Base-by-base conservation (phyloP, 1,140 invertebrate genomes). In the Epicauta chinensis region DNA sequence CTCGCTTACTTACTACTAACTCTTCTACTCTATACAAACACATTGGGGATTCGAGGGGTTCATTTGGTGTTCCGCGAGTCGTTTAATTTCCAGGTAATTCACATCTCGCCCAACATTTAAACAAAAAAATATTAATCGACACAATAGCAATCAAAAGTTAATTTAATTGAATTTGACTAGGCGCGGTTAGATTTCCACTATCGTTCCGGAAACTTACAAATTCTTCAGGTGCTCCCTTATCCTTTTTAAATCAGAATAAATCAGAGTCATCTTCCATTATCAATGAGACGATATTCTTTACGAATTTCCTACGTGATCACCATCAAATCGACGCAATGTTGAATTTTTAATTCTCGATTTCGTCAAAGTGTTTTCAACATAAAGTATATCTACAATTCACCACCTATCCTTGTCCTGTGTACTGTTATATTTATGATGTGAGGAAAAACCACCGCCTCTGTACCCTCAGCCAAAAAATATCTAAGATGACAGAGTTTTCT, bases 1-100 rank as follows among this genome's bases (percentile, higher is more conserved):
- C 51, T 49, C 44, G 23, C 23, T 40, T 44, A 43, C 50, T 42
- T 44, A 43, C 50, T 42, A 43, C 48, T 44, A 39, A 36, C 36
- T 31, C 37, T 42, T 42, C 23, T 13, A 17, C 49, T 50, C 36
- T 17, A 31, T 45, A 46, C 23, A 23, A 23, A 23, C 23, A 23
- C 23, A 23, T 41, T 31, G 43, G 15, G 47, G 31, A 39, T 46
- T 54, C 52, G 38, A 34, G 15, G 47, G 31, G 49, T 46, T 54
- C 52, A 44, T 55, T 55, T 39, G 41, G 38, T 43, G 55, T 23
- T 23, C 45, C 55, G 51, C 50, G 51, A 60, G 50, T 48, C 42
- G 56, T 61, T 61, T 58, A 61, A 61, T 61, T 61, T 58, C 59
- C 59, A 61, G 59, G 59, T 61, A 61, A 58, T 60, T 60, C 59